Evolutionary conservation across 2,113 vertebrate species (phyloP).

Genomic region (Apeltes quadracus): DNA sequence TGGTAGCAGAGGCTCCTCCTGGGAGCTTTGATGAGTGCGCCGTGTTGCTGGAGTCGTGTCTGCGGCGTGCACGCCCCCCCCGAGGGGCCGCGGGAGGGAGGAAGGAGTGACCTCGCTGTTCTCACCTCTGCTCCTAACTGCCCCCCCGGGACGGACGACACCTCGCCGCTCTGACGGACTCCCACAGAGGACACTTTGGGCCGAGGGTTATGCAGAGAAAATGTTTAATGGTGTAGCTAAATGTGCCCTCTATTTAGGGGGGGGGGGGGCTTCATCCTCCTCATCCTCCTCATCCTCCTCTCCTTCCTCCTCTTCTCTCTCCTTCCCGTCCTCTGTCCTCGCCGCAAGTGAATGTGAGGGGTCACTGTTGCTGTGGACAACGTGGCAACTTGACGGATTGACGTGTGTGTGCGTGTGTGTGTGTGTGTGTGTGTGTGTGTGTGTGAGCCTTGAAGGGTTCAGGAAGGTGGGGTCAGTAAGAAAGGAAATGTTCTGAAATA

Average conservation of each 20-base stretch:
- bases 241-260: too few species aligned
- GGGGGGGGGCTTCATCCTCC: conserved; percentile 37
- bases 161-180: not conserved
- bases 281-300: conserved; percentile 21
- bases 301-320: not conserved
- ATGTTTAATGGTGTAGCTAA: not conserved
- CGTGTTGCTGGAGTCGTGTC: conserved; percentile 28
- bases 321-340: conserved; percentile 6
- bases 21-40: conserved; percentile 36
- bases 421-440: conserved; percentile 15
- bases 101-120: conserved; percentile 28
- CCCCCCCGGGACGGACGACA: not conserved
- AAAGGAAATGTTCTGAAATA: conserved; percentile 34
- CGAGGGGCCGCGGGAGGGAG: conserved; percentile 36
- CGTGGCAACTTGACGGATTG: conserved; percentile 57
- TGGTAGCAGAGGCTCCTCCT: conserved; percentile 5
- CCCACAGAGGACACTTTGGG: not conserved
- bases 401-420: conserved; percentile 19
- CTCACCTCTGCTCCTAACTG: conserved; percentile 9
- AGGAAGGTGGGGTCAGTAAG: conserved; percentile 40
- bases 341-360: conserved; percentile 65
- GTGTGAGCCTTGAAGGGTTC: conserved; percentile 30
- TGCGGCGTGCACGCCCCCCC: conserved; percentile 18
- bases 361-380: conserved; percentile 39
- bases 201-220: conserved; percentile 2